These are phyloP conservation scores for Hydrotaea diabolus DNA, from an alignment of 2,888 invertebrate species.

Conservation along the genomic window DNA sequence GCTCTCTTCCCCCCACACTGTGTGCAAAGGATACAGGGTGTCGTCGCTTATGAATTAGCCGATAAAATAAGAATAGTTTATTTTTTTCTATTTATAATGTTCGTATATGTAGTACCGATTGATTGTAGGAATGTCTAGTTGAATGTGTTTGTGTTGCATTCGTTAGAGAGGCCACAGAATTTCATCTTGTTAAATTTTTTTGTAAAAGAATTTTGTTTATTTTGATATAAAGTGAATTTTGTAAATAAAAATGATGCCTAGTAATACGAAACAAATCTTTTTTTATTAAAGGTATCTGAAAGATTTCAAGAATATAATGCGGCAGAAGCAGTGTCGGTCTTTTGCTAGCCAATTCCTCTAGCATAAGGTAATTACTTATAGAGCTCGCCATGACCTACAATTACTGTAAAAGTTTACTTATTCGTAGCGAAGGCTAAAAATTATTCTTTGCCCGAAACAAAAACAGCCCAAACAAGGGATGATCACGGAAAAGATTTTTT, in stretches of 20 bases:
- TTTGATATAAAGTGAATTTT: constrained; percentile 32
- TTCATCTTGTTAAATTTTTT: constrained; percentile 29
- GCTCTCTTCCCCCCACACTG: no score
- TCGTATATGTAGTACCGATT: constrained; percentile 13
- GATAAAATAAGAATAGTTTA: neutral
- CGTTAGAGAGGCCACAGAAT: constrained; percentile 8
- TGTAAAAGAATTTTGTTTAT: constrained; percentile 31
- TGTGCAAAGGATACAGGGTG: neutral
- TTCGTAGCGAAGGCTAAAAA: no score
- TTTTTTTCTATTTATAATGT: constrained; percentile 11
- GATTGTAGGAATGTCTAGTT: neutral
- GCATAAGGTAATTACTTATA: no score
- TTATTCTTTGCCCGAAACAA: no score
- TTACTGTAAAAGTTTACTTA: no score
- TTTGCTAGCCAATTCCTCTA: no score
- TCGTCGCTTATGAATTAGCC: neutral
- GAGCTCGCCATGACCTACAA: no score
- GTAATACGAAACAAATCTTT: neutral
- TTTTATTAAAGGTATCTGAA: no score
- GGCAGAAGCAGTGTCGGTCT: no score
- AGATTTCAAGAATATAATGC: no score
- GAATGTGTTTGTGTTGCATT: neutral
- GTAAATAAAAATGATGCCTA: constrained; percentile 37
- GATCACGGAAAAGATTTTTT: no score
- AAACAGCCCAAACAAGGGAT: no score